Conservation (phyloP, 2,888 invertebrate genomes). For the Hoplodrina blanda region DNA sequence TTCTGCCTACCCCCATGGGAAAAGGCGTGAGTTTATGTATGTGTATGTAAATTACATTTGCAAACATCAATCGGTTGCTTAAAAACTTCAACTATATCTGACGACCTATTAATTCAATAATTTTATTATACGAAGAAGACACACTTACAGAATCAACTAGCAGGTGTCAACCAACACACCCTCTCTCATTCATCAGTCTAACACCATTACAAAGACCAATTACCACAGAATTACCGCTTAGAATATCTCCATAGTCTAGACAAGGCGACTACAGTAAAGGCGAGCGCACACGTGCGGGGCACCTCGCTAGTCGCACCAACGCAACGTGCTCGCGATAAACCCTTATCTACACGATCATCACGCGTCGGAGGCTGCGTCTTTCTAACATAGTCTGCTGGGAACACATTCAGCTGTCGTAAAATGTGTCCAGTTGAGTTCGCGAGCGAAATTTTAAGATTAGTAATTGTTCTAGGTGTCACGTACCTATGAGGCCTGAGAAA, state of each 20-base stretch:
- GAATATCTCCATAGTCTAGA: background rate
- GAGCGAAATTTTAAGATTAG: slow-evolving; percentile 62
- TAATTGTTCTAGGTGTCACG: background rate
- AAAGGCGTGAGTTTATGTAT: no score
- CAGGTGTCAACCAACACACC: background rate
- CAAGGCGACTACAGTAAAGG: slow-evolving; percentile 13
- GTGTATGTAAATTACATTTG: no score
- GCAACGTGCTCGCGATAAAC: slow-evolving; percentile 50
- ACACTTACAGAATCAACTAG: no score
- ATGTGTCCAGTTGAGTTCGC: slow-evolving; percentile 27
- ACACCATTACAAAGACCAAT: background rate
- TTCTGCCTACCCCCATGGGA: no score
- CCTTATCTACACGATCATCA: slow-evolving; percentile 58
- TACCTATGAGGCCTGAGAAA: background rate
- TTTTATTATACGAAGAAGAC: no score
- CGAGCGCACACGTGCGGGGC: slow-evolving; percentile 35
- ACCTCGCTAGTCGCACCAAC: slow-evolving; percentile 47
- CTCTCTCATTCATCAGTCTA: background rate
- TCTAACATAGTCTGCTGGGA: slow-evolving; percentile 38
- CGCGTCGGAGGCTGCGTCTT: slow-evolving; percentile 48
- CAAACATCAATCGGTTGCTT: no score
- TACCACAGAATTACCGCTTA: background rate
- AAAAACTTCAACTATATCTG: no score
- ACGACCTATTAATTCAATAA: no score
- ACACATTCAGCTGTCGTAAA: slow-evolving; percentile 48